phyloP scores from a whole-genome alignment of 2,797 vertebrate genomes.

The Loriculus beryllinus region DNA sequence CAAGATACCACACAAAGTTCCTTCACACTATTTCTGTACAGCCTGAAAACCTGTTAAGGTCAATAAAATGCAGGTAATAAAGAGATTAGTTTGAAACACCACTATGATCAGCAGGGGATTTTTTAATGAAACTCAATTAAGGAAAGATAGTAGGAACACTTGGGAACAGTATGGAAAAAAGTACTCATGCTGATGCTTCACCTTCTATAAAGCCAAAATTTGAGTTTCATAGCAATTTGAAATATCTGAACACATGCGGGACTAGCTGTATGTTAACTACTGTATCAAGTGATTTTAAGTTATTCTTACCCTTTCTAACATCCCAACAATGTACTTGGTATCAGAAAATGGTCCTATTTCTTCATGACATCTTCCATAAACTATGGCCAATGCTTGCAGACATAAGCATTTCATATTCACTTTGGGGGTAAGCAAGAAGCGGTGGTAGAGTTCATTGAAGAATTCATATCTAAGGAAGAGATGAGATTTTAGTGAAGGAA shows the following conservation, averaged over 20 bases:
- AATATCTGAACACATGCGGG: not conserved
- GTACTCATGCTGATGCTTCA: not conserved
- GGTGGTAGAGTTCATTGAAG: slow-evolving; percentile 98
- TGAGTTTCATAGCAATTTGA: not conserved
- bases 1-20: not conserved
- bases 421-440: slow-evolving; percentile 97
- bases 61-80: not conserved
- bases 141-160: not conserved
- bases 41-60: not conserved
- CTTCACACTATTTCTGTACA: not conserved
- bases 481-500: slow-evolving; percentile 8
- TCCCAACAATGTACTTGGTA: slow-evolving; percentile 96
- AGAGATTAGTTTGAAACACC: not conserved
- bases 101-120: not conserved
- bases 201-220: not conserved
- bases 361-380: slow-evolving; percentile 95
- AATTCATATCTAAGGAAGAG: slow-evolving; percentile 87
- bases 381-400: slow-evolving; percentile 95
- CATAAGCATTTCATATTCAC: slow-evolving; percentile 98
- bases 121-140: not conserved
- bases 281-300: not conserved
- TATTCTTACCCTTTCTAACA: slow-evolving; percentile 92
- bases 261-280: not conserved
- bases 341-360: slow-evolving; percentile 96
- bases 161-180: not conserved